Evolutionary conservation across 2,797 vertebrate genomes (phyloP).

Genomic region (Pogonophryne albipinna): DNA sequence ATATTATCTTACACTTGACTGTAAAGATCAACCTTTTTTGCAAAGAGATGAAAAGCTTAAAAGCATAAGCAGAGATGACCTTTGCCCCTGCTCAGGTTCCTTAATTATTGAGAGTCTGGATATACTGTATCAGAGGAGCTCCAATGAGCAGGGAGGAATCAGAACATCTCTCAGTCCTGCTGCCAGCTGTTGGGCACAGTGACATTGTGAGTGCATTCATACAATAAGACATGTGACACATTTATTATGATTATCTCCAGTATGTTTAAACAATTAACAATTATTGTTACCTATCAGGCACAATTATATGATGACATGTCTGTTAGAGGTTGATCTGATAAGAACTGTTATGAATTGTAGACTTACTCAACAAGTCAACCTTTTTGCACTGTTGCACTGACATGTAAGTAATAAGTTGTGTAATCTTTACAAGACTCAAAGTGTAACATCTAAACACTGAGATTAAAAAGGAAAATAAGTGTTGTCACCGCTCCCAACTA

Average conservation of each 20-base stretch:
- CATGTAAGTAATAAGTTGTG: too few species aligned
- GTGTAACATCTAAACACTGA: too few species aligned
- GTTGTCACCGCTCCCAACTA: too few species aligned
- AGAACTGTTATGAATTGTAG: background rate
- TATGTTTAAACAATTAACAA: too few species aligned
- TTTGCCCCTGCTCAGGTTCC: background rate
- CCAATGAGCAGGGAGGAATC: background rate
- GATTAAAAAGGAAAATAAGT: too few species aligned
- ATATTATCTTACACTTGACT: background rate
- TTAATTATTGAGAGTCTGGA: background rate
- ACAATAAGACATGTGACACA: background rate
- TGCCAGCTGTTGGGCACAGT: background rate
- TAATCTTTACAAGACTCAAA: too few species aligned
- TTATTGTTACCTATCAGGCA: background rate
- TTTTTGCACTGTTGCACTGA: background rate
- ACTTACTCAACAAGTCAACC: background rate
- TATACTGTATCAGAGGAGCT: background rate
- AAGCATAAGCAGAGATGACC: background rate
- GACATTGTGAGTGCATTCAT: background rate
- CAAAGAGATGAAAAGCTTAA: background rate
- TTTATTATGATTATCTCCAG: too few species aligned
- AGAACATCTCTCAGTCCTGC: background rate
- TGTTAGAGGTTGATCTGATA: background rate
- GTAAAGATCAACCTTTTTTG: background rate
- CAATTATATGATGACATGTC: background rate